A percentile compares a stretch with the other conserved stretches of the same genome.
Evolutionary conservation across 1,140 invertebrate genomes (phyloP).

Genomic region (Brachionus rubens): DNA sequence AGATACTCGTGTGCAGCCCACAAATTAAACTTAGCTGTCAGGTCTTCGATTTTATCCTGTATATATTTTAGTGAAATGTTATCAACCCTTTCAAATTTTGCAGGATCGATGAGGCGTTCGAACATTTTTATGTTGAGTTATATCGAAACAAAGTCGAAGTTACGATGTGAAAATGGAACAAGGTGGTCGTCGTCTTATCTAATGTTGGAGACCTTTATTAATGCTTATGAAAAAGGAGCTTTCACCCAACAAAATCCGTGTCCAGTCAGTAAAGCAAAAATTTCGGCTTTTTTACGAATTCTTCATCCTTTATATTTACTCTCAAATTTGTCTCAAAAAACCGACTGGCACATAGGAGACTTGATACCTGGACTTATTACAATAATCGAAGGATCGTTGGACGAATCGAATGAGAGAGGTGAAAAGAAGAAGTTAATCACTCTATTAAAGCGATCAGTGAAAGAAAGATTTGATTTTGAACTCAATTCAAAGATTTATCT

Average conservation of each 20-base stretch:
- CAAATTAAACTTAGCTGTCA: neutral
- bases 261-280: too few species aligned
- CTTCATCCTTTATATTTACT: neutral
- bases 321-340: neutral
- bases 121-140: neutral
- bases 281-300: neutral
- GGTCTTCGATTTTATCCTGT: neutral
- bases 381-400: neutral
- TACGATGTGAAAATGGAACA: slow-evolving; percentile 1
- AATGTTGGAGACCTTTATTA: neutral
- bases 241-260: too few species aligned
- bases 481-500: neutral
- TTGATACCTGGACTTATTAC: neutral
- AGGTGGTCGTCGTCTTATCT: slow-evolving; percentile 1
- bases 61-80: neutral
- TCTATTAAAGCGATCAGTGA: neutral
- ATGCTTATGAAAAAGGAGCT: neutral
- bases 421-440: neutral
- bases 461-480: neutral
- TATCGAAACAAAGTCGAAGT: neutral
- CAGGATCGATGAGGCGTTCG: neutral
- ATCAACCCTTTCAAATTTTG: neutral
- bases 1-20: neutral
- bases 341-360: neutral
- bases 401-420: neutral